Evolutionary conservation across 2,797 vertebrate genomes (phyloP).

Genomic region (Enteromius unitaeniatus): DNA sequence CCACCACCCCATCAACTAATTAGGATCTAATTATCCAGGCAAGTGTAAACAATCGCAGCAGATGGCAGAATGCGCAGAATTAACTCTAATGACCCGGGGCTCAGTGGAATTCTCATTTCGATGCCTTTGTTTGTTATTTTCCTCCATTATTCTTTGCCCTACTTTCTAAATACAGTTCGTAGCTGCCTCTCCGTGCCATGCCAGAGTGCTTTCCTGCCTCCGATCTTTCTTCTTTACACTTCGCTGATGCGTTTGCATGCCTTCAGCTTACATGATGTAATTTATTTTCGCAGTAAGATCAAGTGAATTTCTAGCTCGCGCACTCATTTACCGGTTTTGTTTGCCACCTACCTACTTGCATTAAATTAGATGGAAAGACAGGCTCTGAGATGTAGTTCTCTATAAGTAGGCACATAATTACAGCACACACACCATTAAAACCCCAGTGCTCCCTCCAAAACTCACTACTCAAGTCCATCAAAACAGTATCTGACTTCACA

Average conservation of each 20-base stretch:
- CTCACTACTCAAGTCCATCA: slow-evolving; percentile 42
- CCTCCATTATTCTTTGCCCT: slow-evolving; percentile 81
- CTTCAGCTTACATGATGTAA: slow-evolving; percentile 66
- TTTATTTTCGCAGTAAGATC: slow-evolving; percentile 62
- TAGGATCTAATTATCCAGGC: slow-evolving; percentile 94
- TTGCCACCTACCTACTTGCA: slow-evolving; percentile 48
- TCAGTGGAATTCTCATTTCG: slow-evolving; percentile 81
- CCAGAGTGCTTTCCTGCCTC: slow-evolving; percentile 57
- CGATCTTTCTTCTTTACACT: slow-evolving; percentile 64
- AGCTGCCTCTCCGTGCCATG: slow-evolving; percentile 70
- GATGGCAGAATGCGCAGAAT: slow-evolving; percentile 87
- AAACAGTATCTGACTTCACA: slow-evolving; percentile 41
- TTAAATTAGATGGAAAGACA: slow-evolving; percentile 31
- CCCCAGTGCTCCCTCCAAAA: slow-evolving; percentile 23
- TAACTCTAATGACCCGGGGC: slow-evolving; percentile 88
- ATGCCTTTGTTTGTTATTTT: slow-evolving; percentile 80
- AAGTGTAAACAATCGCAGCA: slow-evolving; percentile 94
- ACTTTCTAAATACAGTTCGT: slow-evolving; percentile 81
- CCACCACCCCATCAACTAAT: slow-evolving; percentile 88
- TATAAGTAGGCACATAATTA: slow-evolving; percentile 48
- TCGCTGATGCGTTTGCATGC: slow-evolving; percentile 36
- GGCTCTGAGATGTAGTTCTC: slow-evolving; percentile 32
- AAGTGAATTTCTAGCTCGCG: slow-evolving; percentile 60
- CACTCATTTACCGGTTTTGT: slow-evolving; percentile 50
- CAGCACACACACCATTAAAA: slow-evolving; percentile 46